Conservation (phyloP, 2,797 vertebrate genomes). For the Kryptopterus vitreolus region DNA sequence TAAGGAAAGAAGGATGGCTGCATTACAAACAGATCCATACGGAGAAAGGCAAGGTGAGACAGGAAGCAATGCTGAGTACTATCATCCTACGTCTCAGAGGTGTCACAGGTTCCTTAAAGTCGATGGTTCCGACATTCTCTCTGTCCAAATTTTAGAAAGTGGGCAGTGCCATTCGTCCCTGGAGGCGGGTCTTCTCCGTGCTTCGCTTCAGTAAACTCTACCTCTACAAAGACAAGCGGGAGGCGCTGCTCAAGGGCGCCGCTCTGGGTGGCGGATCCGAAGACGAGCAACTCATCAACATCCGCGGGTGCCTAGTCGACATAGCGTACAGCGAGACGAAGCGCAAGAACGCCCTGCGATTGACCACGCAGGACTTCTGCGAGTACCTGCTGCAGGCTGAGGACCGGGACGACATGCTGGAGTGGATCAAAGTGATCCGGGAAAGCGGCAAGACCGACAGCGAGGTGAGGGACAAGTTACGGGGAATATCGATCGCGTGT, state of each 20-base stretch:
- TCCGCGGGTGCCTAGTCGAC: constrained; percentile 96
- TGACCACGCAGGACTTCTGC: constrained; percentile 98
- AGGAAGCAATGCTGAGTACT: not conserved
- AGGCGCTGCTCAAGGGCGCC: constrained; percentile 81
- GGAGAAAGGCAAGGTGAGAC: constrained; percentile 92
- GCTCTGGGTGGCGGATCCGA: constrained; percentile 78
- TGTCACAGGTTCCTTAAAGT: not conserved
- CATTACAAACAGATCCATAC: constrained; percentile 96
- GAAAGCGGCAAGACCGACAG: constrained; percentile 95
- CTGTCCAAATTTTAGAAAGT: constrained; percentile 80
- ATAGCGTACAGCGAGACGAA: constrained; percentile 98
- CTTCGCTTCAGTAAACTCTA: constrained; percentile 89
- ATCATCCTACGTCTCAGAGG: not conserved
- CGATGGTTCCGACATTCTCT: not conserved
- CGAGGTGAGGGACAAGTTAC: constrained; percentile 80
- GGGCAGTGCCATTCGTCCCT: constrained; percentile 90
- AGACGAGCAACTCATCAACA: constrained; percentile 93
- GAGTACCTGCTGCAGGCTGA: constrained; percentile 99
- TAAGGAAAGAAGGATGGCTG: constrained; percentile 93
- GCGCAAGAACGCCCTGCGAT: constrained; percentile 91
- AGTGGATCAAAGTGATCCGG: constrained; percentile 94
- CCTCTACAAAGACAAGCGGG: constrained; percentile 96
- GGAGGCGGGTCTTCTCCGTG: constrained; percentile 92
- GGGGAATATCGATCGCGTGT: too few relatives aligned
- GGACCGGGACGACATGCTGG: constrained; percentile 97